A percentile compares a stretch with the other conserved stretches of the same genome.
These are phyloP conservation scores for Lordiphosa stackelbergi DNA, from an alignment of 1,140 invertebrate species.

Conservation along the genomic window DNA sequence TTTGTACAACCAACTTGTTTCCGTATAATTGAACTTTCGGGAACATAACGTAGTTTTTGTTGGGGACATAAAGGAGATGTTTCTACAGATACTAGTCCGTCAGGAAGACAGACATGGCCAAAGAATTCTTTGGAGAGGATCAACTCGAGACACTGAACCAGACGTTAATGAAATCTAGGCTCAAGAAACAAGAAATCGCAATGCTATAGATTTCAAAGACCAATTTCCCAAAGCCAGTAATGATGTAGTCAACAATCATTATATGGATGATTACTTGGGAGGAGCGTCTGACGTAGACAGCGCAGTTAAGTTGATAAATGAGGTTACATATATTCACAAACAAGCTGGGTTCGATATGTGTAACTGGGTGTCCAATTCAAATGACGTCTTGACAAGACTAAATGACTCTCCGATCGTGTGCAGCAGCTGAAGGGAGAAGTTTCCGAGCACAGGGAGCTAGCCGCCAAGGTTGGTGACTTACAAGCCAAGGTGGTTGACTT, in stretches of 20 bases:
- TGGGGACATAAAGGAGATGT: constrained; percentile 19
- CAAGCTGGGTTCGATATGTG: constrained; percentile 1
- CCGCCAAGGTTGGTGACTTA: no score
- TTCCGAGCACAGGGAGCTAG: no score
- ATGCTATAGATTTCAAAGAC: constrained; percentile 36
- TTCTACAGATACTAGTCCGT: constrained; percentile 17
- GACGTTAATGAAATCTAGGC: constrained; percentile 28
- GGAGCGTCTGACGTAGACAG: constrained; percentile 28
- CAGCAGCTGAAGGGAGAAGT: no score
- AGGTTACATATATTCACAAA: constrained; percentile 15
- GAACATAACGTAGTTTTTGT: constrained; percentile 16
- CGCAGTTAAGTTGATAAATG: constrained; percentile 18
- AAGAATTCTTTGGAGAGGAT: constrained; percentile 16
- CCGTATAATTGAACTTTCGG: constrained; percentile 18
- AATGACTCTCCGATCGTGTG: no score
- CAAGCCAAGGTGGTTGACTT: no score
- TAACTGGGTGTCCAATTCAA: no score
- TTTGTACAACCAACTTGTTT: constrained; percentile 12
- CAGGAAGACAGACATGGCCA: constrained; percentile 11
- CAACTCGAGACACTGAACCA: neutral
- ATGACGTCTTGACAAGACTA: neutral
- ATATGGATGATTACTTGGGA: constrained; percentile 65
- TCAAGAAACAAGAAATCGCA: constrained; percentile 38
- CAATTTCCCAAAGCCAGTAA: constrained; percentile 34
- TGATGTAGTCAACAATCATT: no score